Conservation (phyloP, 1,140 invertebrate genomes). For the Tyrophagus putrescentiae region DNA sequence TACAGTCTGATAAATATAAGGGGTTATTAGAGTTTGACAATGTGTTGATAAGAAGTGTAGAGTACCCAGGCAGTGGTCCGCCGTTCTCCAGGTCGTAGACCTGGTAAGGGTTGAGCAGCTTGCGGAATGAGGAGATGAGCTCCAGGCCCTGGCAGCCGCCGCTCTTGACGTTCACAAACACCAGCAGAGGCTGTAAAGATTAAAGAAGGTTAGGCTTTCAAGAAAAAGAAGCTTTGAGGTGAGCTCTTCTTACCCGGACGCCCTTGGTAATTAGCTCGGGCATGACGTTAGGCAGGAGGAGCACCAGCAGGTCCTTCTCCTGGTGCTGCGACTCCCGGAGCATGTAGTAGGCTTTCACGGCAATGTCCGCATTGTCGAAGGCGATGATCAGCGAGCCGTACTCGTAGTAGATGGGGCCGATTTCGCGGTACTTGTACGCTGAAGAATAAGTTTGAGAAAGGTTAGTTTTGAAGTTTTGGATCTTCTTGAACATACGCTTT, state of each 20-base stretch:
- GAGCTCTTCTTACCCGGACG: constrained; percentile 40
- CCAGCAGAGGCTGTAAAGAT: constrained; percentile 87
- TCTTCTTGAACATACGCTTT: constrained; percentile 60
- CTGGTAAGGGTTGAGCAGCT: constrained; percentile 97
- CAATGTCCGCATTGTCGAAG: constrained; percentile 86
- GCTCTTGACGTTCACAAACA: constrained; percentile 99
- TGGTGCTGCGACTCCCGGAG: constrained; percentile 83
- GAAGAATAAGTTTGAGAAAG: too few relatives aligned
- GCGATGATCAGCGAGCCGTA: constrained; percentile 96
- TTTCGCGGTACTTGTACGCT: constrained; percentile 88
- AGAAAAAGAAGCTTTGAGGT: too few relatives aligned
- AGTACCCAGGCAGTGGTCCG: constrained; percentile 89
- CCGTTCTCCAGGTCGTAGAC: constrained; percentile 98
- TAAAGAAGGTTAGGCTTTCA: too few relatives aligned
- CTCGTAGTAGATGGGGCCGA: constrained; percentile 99
- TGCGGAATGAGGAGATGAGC: constrained; percentile 93
- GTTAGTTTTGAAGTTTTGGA: too few relatives aligned
- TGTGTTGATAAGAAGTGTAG: too few relatives aligned
- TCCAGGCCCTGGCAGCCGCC: constrained; percentile 97
- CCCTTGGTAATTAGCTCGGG: constrained; percentile 65
- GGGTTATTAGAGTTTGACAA: too few relatives aligned
- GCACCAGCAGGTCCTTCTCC: constrained; percentile 93
- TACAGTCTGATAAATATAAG: constrained; percentile 77
- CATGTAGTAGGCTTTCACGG: constrained; percentile 79
- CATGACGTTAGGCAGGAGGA: constrained; percentile 92